Percentiles rank a stretch among this genome's conserved stretches.
These are phyloP conservation scores for Chouioia cunea DNA, from an alignment of 2,888 invertebrate species.

Conservation along the genomic window DNA sequence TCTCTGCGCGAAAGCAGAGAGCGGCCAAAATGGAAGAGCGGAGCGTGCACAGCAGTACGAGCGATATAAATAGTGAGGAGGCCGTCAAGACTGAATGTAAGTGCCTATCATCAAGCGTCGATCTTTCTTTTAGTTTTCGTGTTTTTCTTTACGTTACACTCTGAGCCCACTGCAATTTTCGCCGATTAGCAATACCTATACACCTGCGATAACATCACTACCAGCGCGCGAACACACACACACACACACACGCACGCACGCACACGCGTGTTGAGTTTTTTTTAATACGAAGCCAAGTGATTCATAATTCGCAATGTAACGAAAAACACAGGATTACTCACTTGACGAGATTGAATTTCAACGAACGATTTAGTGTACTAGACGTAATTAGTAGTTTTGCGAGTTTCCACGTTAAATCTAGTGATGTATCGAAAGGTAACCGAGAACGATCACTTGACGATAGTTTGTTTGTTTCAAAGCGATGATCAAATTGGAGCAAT, in stretches of 20 bases:
- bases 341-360: too few species aligned
- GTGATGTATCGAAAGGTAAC: background rate
- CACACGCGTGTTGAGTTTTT: background rate
- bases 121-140: constrained; percentile 4
- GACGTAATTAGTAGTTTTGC: constrained; percentile 1
- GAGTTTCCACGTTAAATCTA: constrained; percentile 4
- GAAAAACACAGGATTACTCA: too few species aligned
- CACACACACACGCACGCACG: too few species aligned
- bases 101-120: constrained; percentile 46
- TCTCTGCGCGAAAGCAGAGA: constrained; percentile 45
- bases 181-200: too few species aligned
- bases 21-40: constrained; percentile 68
- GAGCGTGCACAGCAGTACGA: constrained; percentile 67
- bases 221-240: too few species aligned
- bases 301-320: too few species aligned
- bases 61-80: constrained; percentile 69
- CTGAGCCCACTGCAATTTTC: too few species aligned
- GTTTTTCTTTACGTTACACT: background rate
- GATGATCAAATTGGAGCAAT: constrained; percentile 20
- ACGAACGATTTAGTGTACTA: background rate
- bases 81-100: constrained; percentile 64
- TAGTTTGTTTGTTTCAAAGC: constrained; percentile 35
- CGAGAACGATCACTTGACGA: constrained; percentile 1
- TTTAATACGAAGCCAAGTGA: too few species aligned
- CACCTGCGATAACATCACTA: too few species aligned